phyloP scores from a whole-genome alignment of 2,113 vertebrate genomes.

The Lycaon pictus region DNA sequence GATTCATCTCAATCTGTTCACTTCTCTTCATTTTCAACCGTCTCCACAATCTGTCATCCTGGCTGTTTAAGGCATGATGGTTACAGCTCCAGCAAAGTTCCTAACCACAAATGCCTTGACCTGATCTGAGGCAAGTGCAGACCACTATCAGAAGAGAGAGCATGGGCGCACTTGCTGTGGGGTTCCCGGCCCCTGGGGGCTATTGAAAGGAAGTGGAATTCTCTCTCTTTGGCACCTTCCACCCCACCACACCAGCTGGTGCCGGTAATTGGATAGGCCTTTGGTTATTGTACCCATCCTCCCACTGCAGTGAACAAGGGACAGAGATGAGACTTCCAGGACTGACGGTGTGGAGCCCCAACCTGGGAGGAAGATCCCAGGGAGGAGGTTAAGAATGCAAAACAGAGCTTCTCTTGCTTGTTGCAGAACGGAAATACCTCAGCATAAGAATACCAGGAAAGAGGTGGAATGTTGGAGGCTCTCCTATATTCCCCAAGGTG shows the following conservation, averaged over 20 bases:
- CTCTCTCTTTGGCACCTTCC: fast-evolving
- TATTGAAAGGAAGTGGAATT: neutral
- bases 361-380: neutral
- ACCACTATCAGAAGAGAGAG: neutral
- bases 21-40: neutral
- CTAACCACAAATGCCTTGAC: neutral
- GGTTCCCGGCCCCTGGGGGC: neutral
- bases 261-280: neutral
- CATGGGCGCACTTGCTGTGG: neutral
- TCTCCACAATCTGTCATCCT: neutral
- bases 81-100: neutral
- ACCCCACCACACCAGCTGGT: neutral
- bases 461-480: neutral
- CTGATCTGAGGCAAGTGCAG: neutral
- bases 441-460: neutral
- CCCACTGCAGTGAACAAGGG: neutral
- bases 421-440: neutral
- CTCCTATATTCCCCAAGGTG: no score
- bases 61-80: neutral
- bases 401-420: neutral
- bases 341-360: neutral
- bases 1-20: neutral
- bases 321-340: neutral
- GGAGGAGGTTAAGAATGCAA: neutral
- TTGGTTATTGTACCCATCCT: neutral